phyloP scores from a whole-genome alignment of 2,797 vertebrate species.

The Nyctibius grandis region DNA sequence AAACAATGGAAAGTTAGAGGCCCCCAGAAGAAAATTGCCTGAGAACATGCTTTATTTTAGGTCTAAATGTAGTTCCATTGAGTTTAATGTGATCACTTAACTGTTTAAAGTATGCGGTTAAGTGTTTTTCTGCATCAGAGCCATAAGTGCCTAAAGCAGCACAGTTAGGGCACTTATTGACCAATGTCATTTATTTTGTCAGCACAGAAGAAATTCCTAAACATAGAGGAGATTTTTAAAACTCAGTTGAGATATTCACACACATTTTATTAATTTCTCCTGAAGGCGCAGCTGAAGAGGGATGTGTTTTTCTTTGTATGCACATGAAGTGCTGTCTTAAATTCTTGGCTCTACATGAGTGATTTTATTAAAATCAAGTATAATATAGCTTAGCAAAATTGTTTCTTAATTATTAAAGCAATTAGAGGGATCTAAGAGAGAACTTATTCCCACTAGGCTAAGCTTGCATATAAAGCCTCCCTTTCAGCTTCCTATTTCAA shows the following conservation, averaged over 20 bases:
- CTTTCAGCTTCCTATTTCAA: conserved; percentile 17
- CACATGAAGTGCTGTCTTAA: background rate
- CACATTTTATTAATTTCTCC: background rate
- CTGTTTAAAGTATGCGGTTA: background rate
- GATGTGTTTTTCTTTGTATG: conserved; percentile 25
- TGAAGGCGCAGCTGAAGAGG: background rate
- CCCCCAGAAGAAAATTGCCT: background rate
- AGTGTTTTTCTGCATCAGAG: background rate
- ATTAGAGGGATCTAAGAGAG: conserved; percentile 40
- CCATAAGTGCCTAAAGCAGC: background rate
- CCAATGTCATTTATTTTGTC: background rate
- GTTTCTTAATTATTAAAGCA: conserved; percentile 59
- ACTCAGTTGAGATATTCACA: background rate
- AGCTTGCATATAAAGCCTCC: background rate
- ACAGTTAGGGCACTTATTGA: background rate
- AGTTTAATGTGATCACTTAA: background rate
- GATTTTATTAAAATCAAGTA: conserved; percentile 46
- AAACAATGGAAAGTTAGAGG: background rate
- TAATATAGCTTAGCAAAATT: conserved; percentile 46
- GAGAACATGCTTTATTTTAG: background rate
- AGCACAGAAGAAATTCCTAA: background rate
- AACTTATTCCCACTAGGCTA: conserved; percentile 30
- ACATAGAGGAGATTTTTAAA: background rate
- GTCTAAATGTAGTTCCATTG: background rate
- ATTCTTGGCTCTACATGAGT: conserved; percentile 41